Evolutionary conservation across 2,888 invertebrate species (phyloP).

Genomic region (Torymus auratus): DNA sequence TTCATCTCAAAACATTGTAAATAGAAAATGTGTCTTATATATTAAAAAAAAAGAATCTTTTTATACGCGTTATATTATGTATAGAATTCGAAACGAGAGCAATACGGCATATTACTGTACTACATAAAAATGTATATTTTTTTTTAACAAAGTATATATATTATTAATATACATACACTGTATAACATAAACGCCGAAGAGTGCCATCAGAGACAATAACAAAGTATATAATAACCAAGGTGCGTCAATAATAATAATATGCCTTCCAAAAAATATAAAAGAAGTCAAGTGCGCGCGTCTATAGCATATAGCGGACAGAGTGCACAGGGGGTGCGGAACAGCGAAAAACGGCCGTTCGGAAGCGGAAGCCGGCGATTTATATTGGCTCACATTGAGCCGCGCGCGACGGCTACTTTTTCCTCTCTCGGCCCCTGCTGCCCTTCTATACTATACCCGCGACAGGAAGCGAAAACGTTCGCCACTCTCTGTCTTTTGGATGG

Average conservation of each 20-base stretch:
- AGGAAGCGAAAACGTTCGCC: no score
- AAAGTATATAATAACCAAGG: constrained; percentile 15
- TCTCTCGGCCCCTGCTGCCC: no score
- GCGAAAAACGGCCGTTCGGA: background rate
- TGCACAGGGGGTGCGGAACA: constrained; percentile 1
- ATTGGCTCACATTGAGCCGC: constrained; percentile 71
- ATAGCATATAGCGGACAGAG: background rate
- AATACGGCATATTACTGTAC: background rate
- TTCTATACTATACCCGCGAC: no score
- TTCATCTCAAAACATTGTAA: constrained; percentile 28
- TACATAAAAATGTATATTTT: constrained; percentile 51
- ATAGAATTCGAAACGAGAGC: constrained; percentile 2
- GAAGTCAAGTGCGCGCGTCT: background rate
- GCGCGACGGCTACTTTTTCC: background rate
- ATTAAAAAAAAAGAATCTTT: constrained; percentile 18
- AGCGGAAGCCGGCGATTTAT: constrained; percentile 51
- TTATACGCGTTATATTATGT: constrained; percentile 22
- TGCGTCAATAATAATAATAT: background rate
- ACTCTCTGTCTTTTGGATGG: no score
- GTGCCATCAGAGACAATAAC: constrained; percentile 51
- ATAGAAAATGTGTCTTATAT: constrained; percentile 36
- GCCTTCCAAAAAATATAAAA: no score
- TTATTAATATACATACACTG: background rate
- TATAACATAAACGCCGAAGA: no score
- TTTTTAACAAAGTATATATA: constrained; percentile 31